Evolutionary conservation across 2,797 vertebrate species (phyloP), one percentile per base, ranked within the genome.

Genomic region (Erpetoichthys calabaricus): DNA sequence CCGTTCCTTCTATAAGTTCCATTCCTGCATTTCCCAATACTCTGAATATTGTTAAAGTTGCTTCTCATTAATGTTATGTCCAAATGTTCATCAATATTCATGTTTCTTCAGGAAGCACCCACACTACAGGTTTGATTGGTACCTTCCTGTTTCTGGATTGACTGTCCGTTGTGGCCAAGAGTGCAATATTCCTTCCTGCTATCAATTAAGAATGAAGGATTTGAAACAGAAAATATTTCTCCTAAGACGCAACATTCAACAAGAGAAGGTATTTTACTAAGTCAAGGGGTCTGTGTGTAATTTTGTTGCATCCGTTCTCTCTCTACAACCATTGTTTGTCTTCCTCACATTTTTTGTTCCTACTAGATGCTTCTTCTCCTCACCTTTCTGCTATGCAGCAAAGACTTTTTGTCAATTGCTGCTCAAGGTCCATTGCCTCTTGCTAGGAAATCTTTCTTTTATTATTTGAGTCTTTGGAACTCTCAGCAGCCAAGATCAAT

Each of bases 41-140:
- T 25, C 25, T 25, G 25, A 25, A 25, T 25, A 45, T 46, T 8
- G 6, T 45, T 6, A 46, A 10, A 46, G 47, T 42, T 7, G 49
- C 10, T 5, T 5, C 44, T 3, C 5, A 6, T 5, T 44, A 8
- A 9, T n/a, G 5, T 25, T 3, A 3, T 9, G 6, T 25, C 44
- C 56, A 5, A 25, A 45, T 4, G 3, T 8, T 51, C 7, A 45
- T 51, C 3, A 9, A 4, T 9, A 6, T 44, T 8, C 57, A 53
- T 60, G 47, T 59, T 53, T 3, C 10, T 49, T n/a, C 59, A 87
- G 85, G 65, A 86, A 74, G 62, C 80, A 70, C 61, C 68, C 74
- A 43, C 74, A 85, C 60, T 87, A 86, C 71, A 73, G 79, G 63
- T 87, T 82, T 68, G 67, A 73, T 64, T 87, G 85, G 85, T 83